phyloP scores from a whole-genome alignment of 2,888 invertebrate genomes.

The Scrobipalpa costella region DNA sequence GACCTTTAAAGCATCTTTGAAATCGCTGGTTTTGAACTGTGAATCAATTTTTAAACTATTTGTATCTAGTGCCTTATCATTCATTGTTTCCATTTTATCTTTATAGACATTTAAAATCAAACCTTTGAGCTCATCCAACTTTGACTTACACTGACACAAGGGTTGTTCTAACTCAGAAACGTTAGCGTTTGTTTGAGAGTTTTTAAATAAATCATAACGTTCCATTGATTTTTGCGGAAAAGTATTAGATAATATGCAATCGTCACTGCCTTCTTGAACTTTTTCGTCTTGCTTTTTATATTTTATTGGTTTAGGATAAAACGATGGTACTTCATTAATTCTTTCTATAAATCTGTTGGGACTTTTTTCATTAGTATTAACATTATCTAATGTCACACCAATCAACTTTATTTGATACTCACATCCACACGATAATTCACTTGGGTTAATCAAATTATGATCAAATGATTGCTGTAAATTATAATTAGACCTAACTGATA shows the following conservation, averaged over 20 bases:
- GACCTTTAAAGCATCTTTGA: not conserved
- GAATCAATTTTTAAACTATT: conserved; percentile 35
- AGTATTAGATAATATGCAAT: not conserved
- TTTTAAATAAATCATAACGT: not conserved
- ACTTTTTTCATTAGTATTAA: conserved; percentile 32
- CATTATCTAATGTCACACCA: conserved; percentile 63
- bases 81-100: conserved; percentile 26
- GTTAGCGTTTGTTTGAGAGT: not conserved
- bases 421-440: conserved; percentile 34
- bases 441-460: not conserved
- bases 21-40: not conserved
- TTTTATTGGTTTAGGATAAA: not conserved
- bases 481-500: not conserved
- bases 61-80: conserved; percentile 43
- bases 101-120: conserved; percentile 34
- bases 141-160: conserved; percentile 38
- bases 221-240: not conserved
- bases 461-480: not conserved
- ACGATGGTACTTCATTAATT: not conserved
- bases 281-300: not conserved
- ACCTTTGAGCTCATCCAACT: conserved; percentile 42
- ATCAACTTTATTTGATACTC: conserved; percentile 63
- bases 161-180: not conserved
- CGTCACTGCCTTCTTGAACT: not conserved
- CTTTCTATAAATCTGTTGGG: conserved; percentile 26